phyloP scores from a whole-genome alignment of 1,140 invertebrate species.

The Carposina sasakii region DNA sequence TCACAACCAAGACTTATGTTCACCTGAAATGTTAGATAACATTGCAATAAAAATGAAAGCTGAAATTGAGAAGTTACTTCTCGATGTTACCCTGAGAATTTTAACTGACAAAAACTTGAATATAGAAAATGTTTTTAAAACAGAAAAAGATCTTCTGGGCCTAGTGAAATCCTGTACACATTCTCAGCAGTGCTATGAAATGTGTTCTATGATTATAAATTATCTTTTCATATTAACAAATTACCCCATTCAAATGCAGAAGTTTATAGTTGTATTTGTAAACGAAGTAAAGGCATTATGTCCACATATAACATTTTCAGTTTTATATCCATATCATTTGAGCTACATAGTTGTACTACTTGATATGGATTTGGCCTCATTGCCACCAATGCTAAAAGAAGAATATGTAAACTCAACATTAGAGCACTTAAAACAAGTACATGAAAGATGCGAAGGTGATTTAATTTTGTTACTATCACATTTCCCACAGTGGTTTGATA shows the following conservation, averaged over 20 bases:
- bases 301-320: constrained; percentile 20
- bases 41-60: constrained; percentile 46
- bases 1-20: constrained; percentile 22
- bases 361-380: constrained; percentile 36
- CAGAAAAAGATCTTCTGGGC: constrained; percentile 18
- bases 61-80: constrained; percentile 44
- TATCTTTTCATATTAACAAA: constrained; percentile 41
- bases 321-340: constrained; percentile 40
- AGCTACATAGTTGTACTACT: constrained; percentile 38
- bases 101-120: constrained; percentile 22
- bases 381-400: constrained; percentile 24
- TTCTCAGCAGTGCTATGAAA: constrained; percentile 49
- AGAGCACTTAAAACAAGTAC: constrained; percentile 34
- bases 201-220: constrained; percentile 44
- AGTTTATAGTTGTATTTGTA: constrained; percentile 40
- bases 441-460: constrained; percentile 37
- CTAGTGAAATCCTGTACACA: constrained; percentile 33
- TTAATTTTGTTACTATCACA: constrained; percentile 52
- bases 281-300: constrained; percentile 29
- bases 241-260: constrained; percentile 34
- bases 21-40: constrained; percentile 26
- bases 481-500: constrained; percentile 53
- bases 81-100: constrained; percentile 28
- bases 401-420: constrained; percentile 25
- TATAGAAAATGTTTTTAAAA: constrained; percentile 24